A percentile compares a stretch with the other conserved stretches of the same genome.
phyloP scores from a whole-genome alignment of 2,888 invertebrate species.

The Orthosia cruda region DNA sequence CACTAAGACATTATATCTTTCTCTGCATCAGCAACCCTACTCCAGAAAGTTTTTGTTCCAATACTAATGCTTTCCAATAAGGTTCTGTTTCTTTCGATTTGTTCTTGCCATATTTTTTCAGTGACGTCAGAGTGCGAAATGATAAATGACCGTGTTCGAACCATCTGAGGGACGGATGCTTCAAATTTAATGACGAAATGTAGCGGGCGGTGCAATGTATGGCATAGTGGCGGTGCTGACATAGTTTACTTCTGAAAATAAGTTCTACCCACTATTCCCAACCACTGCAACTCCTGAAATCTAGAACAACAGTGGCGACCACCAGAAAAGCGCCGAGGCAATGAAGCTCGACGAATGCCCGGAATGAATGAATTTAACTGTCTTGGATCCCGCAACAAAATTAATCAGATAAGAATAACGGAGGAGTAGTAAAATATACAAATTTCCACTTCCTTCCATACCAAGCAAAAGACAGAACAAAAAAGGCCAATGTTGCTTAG shows the following conservation, averaged over 20 bases:
- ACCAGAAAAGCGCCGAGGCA: too few relatives aligned
- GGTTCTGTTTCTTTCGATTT: conserved; percentile 63
- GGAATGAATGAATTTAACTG: too few relatives aligned
- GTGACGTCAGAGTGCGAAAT: conserved; percentile 74
- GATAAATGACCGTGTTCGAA: conserved; percentile 79
- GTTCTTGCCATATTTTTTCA: conserved; percentile 72
- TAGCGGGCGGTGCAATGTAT: conserved; percentile 23
- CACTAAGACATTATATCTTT: background rate
- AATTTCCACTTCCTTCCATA: too few relatives aligned
- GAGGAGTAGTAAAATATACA: too few relatives aligned
- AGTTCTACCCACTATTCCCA: too few relatives aligned
- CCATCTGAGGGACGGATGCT: conserved; percentile 78
- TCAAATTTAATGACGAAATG: conserved; percentile 78
- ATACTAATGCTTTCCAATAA: conserved; percentile 65
- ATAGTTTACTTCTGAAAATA: background rate
- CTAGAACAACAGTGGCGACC: too few relatives aligned
- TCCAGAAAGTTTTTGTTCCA: conserved; percentile 40
- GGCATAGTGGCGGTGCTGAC: conserved; percentile 23
- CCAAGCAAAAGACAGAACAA: too few relatives aligned
- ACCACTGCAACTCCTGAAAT: too few relatives aligned
- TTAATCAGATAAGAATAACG: too few relatives aligned
- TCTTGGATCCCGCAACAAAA: too few relatives aligned
- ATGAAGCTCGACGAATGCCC: too few relatives aligned
- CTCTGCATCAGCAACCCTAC: conserved; percentile 21
- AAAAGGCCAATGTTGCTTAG: too few relatives aligned